Evolutionary conservation across 2,797 vertebrate species (phyloP), one percentile per base, ranked within the genome.

Genomic region (Pangasius krempfi): DNA sequence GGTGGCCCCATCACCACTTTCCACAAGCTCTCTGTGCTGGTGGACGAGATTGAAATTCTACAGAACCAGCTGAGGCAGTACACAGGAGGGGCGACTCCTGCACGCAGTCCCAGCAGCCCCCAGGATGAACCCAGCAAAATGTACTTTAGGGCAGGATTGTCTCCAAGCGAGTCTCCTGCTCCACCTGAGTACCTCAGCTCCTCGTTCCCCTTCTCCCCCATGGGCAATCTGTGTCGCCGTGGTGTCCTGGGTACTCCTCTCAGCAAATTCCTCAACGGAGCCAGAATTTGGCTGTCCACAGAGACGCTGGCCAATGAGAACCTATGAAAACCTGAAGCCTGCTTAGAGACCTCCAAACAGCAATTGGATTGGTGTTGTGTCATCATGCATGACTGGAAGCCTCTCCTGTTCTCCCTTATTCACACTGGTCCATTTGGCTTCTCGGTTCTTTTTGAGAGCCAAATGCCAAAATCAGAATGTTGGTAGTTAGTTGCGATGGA

Each of bases 221-320:
- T 97, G 62, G 99, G 99, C 86, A 99, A 99, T 86, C 95, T 99
- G 0, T 99, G 98, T 92, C 96, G 97, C 84, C 96, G 97, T 5
- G 97, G 96, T 92, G 95, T 97, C 92, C 94, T 96, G 47, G 98
- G 98, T 86, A 98, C 98, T 0, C 98, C 98, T 0, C 95, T 99
- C 75, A 99, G 98, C 94, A 99, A 99, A 91, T 98, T 99, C 92
- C 93, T 99, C 92, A 99, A 97, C n/a, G 98, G 98, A 90, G 98
- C 98, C 90, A 98, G 96, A 92, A 98, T 97, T 92, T 99, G 98
- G 98, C 94, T 99, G 82, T 99, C 99, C 70, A 99, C 98, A 0
- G 98, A 99, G 95, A 99, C 98, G 0, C 96, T 99, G 62, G 96
- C 97, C 86, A 98, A 97, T 27, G 99, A 99, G 91, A 95, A 93